phyloP scores from a whole-genome alignment of 2,113 vertebrate species.

The Oenanthe melanoleuca region DNA sequence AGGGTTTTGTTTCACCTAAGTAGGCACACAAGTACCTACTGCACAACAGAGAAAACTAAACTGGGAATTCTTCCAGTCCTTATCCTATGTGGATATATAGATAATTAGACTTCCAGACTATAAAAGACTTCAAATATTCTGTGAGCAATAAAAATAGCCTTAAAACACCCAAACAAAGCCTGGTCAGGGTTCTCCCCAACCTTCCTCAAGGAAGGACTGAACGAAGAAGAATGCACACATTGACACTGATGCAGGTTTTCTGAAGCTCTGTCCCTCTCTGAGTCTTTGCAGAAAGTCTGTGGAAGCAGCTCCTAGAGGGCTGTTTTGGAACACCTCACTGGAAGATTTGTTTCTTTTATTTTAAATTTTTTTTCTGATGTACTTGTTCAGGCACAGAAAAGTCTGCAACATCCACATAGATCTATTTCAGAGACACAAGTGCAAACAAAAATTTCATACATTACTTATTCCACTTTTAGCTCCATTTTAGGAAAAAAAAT shows the following conservation, averaged over 20 bases:
- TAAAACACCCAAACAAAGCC: not conserved
- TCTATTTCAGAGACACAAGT: not conserved
- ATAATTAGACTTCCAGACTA: not conserved
- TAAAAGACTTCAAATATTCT: not conserved
- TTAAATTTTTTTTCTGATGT: not conserved
- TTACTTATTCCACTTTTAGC: not conserved
- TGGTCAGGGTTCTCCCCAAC: rapidly evolving
- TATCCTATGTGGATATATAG: not conserved
- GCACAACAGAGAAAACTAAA: not conserved
- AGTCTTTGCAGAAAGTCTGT: not conserved
- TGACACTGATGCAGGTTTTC: not conserved
- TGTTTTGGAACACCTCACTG: not conserved
- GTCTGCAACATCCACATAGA: not conserved
- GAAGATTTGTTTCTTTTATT: not conserved
- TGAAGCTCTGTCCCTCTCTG: not conserved
- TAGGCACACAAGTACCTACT: not conserved
- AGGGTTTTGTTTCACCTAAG: not conserved
- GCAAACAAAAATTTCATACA: not conserved
- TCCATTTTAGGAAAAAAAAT: not conserved
- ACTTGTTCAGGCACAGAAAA: not conserved
- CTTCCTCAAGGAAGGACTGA: not conserved
- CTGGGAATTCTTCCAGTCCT: not conserved
- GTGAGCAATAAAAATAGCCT: not conserved
- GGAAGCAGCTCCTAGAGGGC: not conserved
- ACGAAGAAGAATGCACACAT: not conserved